Base-by-base conservation (phyloP, 2,797 vertebrate species). In the Sebastes matsubarae region DNA sequence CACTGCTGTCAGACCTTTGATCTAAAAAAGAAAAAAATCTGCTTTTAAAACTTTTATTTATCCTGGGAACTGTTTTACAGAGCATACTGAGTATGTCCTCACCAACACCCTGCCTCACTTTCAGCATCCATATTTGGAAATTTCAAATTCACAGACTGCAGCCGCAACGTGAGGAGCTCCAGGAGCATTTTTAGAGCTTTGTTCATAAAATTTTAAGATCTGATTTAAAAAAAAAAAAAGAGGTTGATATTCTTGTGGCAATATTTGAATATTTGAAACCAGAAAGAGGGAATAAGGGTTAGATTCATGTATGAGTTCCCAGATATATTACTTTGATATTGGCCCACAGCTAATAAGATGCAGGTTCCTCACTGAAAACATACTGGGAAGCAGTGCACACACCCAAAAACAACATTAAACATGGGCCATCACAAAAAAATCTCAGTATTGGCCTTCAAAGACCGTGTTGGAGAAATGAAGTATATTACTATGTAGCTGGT, bases 31-130 rank as follows among this genome's bases (percentile, higher is more conserved):
- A 77, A 24, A 27, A 70, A 58, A 32, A 6, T 46, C 42, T 16
- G 38, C 61, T 71, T 84, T 78, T 87, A 57, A 82, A 88, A 88
- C 69, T 65, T 82, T 67, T 66, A 86, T 87, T 71, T 42, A 70
- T 65, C 76, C 32, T 57, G 77, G 70, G 83, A 81, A 29, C 57
- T 5, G 22, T 64, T 80, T 72, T 57, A 58, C 36, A 10, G 72
- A 29, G 74, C 69, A 73, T n/a, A 59, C 54, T 2, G 59, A 75
- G 57, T 20, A 29, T 34, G 58, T 58, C 79, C 67, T 76, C 71
- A 42, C 71, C 27, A 54, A 59, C 61, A 71, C 14, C 2, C 65
- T 34, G 42, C 68, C 34, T 73, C 78, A 71, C 60, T 54, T 55
- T 81, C 75, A 77, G 50, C 76, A 4, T 68, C 66, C 69, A 61